Evolutionary conservation across 1,140 invertebrate genomes (phyloP), one percentile per base, ranked within the genome.

Genomic region (Mercenaria mercenaria): DNA sequence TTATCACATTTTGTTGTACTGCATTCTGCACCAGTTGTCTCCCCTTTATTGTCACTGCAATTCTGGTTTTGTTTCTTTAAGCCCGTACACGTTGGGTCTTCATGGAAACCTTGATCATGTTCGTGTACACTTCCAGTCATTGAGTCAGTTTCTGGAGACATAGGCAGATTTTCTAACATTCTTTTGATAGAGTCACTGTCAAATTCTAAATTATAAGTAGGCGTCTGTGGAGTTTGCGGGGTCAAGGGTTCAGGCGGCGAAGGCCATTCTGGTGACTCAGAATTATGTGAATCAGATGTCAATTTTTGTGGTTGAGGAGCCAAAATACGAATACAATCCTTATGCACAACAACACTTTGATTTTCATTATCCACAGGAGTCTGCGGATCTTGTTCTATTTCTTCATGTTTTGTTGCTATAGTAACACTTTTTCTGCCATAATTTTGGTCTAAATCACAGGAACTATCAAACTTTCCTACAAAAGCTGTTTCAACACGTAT

Each of bases 161-260:
- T 92, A 8, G 98, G 97, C 97, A 99, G 98, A 34, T 98, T 98
- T 93, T 99, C 99, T 90, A 99, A 96, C 98, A 99, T 99, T 67
- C 98, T 97, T 95, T 99, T 99, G 90, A 99, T 96, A 0, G 98
- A 99, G 95, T 98, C 98, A 91, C 98, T 98, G 96, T 98, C 98
- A 92, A 96, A 94, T 69, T 93, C 93, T 23, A 94, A 91, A 67
- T 93, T 93, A 39, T 91, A 92, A 18, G 91, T 90, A 26, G 95
- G 95, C 4, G 93, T 95, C 26, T 93, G 89, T 34, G 92, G 92
- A 15, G 93, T 93, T 74, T 92, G 79, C 20, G 94, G 95, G 67
- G 94, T 94, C 74, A 95, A 83, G n/a, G 94, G 95, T 87, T 95
- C 94, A 26, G 95, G 95, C 4, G 95, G 95, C 76, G 95, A 94